Evolutionary conservation across 1,140 invertebrate species (phyloP), one percentile per base, ranked within the genome.

Genomic region (Nomia melanderi): DNA sequence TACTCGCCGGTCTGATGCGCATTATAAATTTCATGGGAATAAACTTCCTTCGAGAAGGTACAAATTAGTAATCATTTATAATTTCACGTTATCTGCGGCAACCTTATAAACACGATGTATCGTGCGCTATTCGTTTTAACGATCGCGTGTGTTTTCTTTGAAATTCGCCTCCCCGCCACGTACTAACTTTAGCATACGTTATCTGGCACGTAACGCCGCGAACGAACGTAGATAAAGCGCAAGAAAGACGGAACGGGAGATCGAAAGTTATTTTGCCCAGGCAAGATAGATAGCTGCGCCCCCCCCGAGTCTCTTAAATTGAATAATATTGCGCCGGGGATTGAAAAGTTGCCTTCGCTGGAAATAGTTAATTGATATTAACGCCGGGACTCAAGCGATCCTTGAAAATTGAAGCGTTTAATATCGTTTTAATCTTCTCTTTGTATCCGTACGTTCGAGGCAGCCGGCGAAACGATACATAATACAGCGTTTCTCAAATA

Each of bases 181-280:
- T 20, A 29, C 12, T n/a, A 65, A 50, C 41, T 41, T 65, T 47
- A 31, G 25, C 41, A 50, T 65, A 65, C 39, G 63, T 65, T 65
- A 65, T 47, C 25, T 25, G 20, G 25, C 44, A 50, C 23, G 17
- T 64, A 50, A 65, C n/a, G 39, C 14, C 63, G 9, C 41, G 29
- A 47, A 39, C 5, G 27, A 23, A 70, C 66, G 73, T 47, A 69
- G 73, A 79, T 77, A 70, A 77, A 79, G 41, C 36, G 39, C 41
- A 25, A 25, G 56, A 41, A 44, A 25, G 17, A 25, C 25, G 11
- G 60, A 31, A 31, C 31, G 54, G 60, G 41, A 77, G 31, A 60
- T 39, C 20, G 56, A 27, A 25, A 7, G 72, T 60, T 64, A n/a
- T 53, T 75, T 44, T 76, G 62, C 41, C n/a, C 23, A 25, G 14